phyloP scores from a whole-genome alignment of 2,888 invertebrate genomes.

The Melangyna quadrimaculata region DNA sequence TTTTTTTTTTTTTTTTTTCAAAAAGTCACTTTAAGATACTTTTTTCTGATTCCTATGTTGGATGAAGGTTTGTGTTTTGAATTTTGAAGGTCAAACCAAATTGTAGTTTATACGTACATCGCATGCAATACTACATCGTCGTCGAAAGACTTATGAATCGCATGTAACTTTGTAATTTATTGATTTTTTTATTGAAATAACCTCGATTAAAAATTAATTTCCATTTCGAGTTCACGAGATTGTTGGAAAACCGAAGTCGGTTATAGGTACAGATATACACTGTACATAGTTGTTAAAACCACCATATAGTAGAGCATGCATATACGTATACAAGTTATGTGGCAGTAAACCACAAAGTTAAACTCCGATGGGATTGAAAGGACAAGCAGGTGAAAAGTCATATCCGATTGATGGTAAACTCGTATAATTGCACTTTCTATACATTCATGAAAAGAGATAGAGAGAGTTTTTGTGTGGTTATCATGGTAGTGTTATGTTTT shows the following conservation, averaged over 20 bases:
- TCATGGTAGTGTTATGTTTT: background rate
- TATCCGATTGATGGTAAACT: conserved; percentile 41
- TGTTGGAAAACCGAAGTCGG: background rate
- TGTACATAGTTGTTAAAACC: background rate
- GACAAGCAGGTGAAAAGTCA: conserved; percentile 21
- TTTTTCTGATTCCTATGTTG: background rate
- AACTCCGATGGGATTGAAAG: background rate
- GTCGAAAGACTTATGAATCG: background rate
- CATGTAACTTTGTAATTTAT: conserved; percentile 2
- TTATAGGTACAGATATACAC: background rate
- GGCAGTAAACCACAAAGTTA: conserved; percentile 24
- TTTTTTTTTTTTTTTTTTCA: too few species aligned
- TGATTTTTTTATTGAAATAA: background rate
- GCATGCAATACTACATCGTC: background rate
- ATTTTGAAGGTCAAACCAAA: background rate
- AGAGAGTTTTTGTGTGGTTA: background rate
- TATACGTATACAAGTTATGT: background rate
- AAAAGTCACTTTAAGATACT: background rate
- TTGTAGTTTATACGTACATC: background rate
- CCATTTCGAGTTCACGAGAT: background rate
- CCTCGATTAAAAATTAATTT: conserved; percentile 33
- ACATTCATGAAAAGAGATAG: background rate
- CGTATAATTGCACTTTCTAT: conserved; percentile 24
- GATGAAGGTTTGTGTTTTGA: background rate
- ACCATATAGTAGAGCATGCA: background rate